These are phyloP conservation scores for Calonectris borealis DNA, from an alignment of 2,113 vertebrate genomes.

Conservation along the genomic window DNA sequence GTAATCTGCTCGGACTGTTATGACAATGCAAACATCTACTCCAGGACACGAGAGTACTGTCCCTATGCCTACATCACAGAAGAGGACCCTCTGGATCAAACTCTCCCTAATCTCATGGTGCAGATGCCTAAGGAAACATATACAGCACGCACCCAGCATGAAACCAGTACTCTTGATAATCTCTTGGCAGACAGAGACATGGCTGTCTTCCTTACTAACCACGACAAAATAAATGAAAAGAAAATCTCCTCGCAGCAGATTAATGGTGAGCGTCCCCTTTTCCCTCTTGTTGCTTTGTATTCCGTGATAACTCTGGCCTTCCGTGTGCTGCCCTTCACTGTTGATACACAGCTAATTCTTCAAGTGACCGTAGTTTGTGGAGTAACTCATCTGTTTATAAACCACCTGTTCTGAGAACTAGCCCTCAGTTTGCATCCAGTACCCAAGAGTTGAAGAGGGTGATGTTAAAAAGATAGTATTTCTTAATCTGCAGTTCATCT, in stretches of 20 bases:
- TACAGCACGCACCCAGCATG: constrained; percentile 60
- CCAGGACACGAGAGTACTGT: constrained; percentile 89
- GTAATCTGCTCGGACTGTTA: constrained; percentile 98
- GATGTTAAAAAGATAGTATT: neutral
- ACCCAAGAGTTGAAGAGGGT: neutral
- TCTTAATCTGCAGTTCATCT: neutral
- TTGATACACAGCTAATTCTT: neutral
- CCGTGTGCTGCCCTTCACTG: neutral
- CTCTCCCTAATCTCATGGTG: constrained; percentile 74
- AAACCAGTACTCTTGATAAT: constrained; percentile 70
- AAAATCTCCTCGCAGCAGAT: constrained; percentile 65
- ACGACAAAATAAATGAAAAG: constrained; percentile 75
- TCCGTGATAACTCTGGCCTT: neutral
- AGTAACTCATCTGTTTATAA: neutral
- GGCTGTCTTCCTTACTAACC: constrained; percentile 74
- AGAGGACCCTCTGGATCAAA: constrained; percentile 84
- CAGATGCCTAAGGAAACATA: constrained; percentile 74
- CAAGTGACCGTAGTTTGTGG: neutral
- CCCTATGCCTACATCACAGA: constrained; percentile 88
- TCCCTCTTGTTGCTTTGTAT: neutral
- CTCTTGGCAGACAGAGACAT: constrained; percentile 75
- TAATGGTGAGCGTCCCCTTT: constrained; percentile 72
- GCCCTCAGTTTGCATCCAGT: neutral
- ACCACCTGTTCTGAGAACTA: neutral
- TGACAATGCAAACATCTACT: constrained; percentile 94